These are phyloP conservation scores for Nineta flava DNA, from an alignment of 2,888 invertebrate genomes.

Conservation along the genomic window DNA sequence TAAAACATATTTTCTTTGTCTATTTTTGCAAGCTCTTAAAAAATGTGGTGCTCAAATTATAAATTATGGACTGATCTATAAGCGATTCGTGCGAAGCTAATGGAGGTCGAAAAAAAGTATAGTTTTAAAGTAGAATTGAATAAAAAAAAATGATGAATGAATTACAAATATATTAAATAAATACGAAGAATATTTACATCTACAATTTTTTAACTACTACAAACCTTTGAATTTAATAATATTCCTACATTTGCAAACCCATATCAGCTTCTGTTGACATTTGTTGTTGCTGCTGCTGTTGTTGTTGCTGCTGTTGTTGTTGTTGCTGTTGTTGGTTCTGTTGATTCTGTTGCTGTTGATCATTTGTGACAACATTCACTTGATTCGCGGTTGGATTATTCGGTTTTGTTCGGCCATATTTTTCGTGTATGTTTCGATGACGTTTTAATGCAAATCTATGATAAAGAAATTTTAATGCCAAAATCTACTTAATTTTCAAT, in stretches of 20 bases:
- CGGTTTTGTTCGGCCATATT: conserved; percentile 52
- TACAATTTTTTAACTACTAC: no score
- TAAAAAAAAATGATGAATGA: no score
- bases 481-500: not conserved
- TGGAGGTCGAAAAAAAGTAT: no score
- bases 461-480: conserved; percentile 2
- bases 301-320: conserved; percentile 20
- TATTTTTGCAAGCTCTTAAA: no score
- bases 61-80: no score
- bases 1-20: no score
- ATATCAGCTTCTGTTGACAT: conserved; percentile 15
- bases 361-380: conserved; percentile 18
- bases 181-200: no score
- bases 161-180: no score
- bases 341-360: conserved; percentile 20
- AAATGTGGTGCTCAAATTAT: no score
- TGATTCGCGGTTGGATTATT: conserved; percentile 16
- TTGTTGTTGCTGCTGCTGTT: conserved; percentile 11
- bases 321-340: conserved; percentile 13
- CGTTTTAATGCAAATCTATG: conserved; percentile 59
- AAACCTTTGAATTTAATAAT: not conserved
- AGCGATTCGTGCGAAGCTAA: no score
- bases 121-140: no score
- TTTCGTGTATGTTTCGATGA: conserved; percentile 75
- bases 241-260: not conserved